Evolutionary conservation across 2,888 invertebrate species (phyloP).

Genomic region (Ophion costatus): DNA sequence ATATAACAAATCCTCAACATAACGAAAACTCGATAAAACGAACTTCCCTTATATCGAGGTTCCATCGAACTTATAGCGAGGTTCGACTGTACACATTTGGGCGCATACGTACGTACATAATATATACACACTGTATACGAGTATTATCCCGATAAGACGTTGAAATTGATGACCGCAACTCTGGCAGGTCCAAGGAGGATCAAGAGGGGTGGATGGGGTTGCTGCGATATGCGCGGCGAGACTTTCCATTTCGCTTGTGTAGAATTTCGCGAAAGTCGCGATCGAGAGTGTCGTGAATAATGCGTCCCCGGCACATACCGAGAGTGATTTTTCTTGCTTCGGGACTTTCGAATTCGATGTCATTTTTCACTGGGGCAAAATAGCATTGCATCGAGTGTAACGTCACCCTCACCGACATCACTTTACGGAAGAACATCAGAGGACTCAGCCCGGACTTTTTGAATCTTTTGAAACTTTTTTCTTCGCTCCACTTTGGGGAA

Average conservation of each 20-base stretch:
- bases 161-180: constrained; percentile 75
- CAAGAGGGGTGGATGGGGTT: constrained; percentile 54
- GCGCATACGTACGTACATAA: background rate
- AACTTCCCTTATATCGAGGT: too few species aligned
- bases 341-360: constrained; percentile 74
- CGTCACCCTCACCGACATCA: constrained; percentile 11
- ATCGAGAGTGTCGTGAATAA: constrained; percentile 61
- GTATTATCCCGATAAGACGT: constrained; percentile 59
- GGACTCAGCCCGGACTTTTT: constrained; percentile 33
- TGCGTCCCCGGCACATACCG: constrained; percentile 61
- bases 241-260: constrained; percentile 44
- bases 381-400: constrained; percentile 53
- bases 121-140: background rate
- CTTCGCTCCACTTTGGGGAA: constrained; percentile 1
- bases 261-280: constrained; percentile 44
- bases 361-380: constrained; percentile 77
- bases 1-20: too few species aligned
- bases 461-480: constrained; percentile 53
- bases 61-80: too few species aligned
- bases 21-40: too few species aligned
- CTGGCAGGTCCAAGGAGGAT: constrained; percentile 64
- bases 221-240: constrained; percentile 22
- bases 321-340: constrained; percentile 80
- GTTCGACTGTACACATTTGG: too few species aligned
- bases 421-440: constrained; percentile 5